Evolutionary conservation across 2,113 vertebrate species (phyloP).

Genomic region (Boulengeromyrus knoepffleri): DNA sequence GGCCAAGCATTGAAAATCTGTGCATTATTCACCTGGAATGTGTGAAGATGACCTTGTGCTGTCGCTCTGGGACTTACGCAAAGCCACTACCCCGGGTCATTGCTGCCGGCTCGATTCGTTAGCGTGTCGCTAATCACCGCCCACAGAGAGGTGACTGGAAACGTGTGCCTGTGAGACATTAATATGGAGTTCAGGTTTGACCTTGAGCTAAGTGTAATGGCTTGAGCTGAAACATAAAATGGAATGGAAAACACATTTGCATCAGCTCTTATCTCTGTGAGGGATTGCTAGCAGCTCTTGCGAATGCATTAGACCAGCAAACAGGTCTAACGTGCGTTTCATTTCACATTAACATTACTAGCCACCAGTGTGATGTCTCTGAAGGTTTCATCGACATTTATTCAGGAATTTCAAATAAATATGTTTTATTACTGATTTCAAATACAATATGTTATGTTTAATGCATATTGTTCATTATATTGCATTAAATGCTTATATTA

Average conservation of each 20-base stretch:
- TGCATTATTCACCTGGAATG: background rate
- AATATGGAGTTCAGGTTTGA: conserved; percentile 7
- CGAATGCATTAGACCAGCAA: background rate
- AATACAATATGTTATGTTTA: background rate
- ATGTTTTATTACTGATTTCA: background rate
- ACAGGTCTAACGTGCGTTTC: background rate
- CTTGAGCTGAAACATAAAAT: background rate
- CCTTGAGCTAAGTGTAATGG: conserved; percentile 2
- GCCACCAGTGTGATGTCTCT: background rate
- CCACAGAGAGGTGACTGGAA: background rate
- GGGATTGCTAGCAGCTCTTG: background rate
- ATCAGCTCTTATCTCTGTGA: background rate
- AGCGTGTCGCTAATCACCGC: background rate
- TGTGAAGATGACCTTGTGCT: background rate
- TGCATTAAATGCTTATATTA: background rate
- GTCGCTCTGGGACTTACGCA: background rate
- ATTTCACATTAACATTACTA: background rate
- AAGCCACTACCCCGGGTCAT: background rate
- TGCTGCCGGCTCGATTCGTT: background rate
- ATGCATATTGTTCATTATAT: background rate
- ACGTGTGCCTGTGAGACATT: background rate
- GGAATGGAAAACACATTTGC: background rate
- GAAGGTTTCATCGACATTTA: background rate
- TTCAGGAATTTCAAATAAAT: background rate
- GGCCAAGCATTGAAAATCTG: background rate